Evolutionary conservation across 2,888 invertebrate species (phyloP), one percentile per base, ranked within the genome.

Genomic region (Alsophila aescularia): DNA sequence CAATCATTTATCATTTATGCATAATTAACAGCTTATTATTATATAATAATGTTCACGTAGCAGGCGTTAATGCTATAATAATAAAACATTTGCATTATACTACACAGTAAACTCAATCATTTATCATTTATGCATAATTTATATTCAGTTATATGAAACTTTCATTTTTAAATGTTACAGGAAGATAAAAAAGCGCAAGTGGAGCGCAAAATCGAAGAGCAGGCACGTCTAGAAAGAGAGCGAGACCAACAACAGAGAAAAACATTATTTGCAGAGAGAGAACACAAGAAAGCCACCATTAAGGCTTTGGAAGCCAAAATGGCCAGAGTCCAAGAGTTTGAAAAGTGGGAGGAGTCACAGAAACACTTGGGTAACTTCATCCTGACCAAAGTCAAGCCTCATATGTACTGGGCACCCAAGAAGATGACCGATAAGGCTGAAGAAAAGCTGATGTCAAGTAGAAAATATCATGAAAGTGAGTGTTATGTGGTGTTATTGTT

Each of bases 121-220:
- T 6, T 21, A 21, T 5, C 21, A 21, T 27, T 9, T 9, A 9
- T 9, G 2, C 2, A 3, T 27, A 6, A 27, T 9, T 27, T 27
- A 27, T 9, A 2, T 27, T 27, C 2, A 8, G 8, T 29, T 42
- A 9, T 24, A 13, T 18, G 1, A 27, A 27, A 27, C 27, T 31
- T 4, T 2, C 8, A 7, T 0, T n/a, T n/a, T n/a, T n/a, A n/a
- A 2, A 36, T 36, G 34, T 52, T 60, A 32, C 70, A 91, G 90
- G 91, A 90, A 73, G 90, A 91, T 0, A 91, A 90, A 55, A 90
- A 84, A 70, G 95, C 95, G 7, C 95, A 96, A 90, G 96, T 99
- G 6, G 99, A 99, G 86, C 96, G 96, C 55, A 97, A 98, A 83
- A 94, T 99, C 56, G 99, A 99, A 79, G 97, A 98, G 75, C 97